Base-by-base conservation (phyloP, 2,888 invertebrate genomes). In the Stenoptilia bipunctidactyla region DNA sequence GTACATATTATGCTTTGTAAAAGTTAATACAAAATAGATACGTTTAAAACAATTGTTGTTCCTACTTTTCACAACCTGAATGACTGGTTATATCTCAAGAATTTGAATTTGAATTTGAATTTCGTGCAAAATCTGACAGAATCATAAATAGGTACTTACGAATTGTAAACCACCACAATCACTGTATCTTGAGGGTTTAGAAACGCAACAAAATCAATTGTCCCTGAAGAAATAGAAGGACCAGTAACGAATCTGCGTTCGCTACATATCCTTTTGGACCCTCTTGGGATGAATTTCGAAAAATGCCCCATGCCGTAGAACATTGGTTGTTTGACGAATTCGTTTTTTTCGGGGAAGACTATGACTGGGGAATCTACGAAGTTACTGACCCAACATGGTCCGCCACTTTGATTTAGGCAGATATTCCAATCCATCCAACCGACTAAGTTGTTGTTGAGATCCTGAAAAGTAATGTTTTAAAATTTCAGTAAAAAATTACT, bases 401-500 rank as follows among this genome's bases (percentile, higher is more conserved):
- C 95, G 9, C 96, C 96, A 10, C 63, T 40, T 46, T 76, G 56
- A 61, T 95, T 85, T 10, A 97, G 68, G 6, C 90, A 91, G 40
- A 96, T 64, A 70, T 97, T 97, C 96, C 96, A 97, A 62, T 97
- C 96, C 0, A 93, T 77, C 95, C 96, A 97, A 1, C 93, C 96
- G 13, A 86, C 82, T 0, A 90, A 87, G 75, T 89, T 90, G 66
- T 93, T 86, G 48, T 90, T 88, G 9, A 95, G 59, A 64, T 93
- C 90, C 88, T 92, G 65, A 37, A 55, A 34, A 12, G 4, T 30
- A 10, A 30, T 30, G 20, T 5, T n/a, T n/a, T n/a, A n/a, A n/a
- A n/a, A n/a, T n/a, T n/a, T n/a, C n/a, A n/a, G n/a, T n/a, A n/a
- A n/a, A n/a, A n/a, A n/a, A n/a, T n/a, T n/a, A n/a, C n/a, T n/a